Conservation (phyloP, 2,797 vertebrate genomes). For the Okamejei kenojei region DNA sequence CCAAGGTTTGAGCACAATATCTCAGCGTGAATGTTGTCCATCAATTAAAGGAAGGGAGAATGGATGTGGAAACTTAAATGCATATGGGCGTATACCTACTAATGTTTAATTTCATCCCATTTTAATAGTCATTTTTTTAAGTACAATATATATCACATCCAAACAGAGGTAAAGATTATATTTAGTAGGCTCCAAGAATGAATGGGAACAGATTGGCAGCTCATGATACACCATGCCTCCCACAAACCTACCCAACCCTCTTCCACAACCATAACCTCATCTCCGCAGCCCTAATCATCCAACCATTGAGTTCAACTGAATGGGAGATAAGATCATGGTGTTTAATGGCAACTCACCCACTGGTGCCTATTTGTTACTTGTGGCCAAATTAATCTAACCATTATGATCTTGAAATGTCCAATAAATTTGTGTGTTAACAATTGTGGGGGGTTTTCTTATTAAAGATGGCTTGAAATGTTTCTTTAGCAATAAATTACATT, state of each 20-base stretch:
- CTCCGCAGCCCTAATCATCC: neutral
- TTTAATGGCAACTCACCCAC: neutral
- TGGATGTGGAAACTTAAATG: neutral
- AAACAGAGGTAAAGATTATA: neutral
- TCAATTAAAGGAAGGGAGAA: neutral
- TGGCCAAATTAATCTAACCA: neutral
- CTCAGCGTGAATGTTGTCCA: neutral
- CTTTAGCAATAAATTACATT: neutral
- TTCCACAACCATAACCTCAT: too few species aligned
- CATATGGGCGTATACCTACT: neutral
- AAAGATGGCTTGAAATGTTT: neutral
- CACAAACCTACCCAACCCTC: too few species aligned
- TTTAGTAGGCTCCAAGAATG: neutral
- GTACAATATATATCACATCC: neutral
- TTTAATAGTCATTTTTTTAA: neutral
- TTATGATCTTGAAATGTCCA: neutral
- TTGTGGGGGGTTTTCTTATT: neutral
- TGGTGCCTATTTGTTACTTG: neutral
- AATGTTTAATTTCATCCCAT: neutral
- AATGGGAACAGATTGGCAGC: neutral
- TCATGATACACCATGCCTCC: neutral
- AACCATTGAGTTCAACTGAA: neutral
- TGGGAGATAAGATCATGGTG: neutral
- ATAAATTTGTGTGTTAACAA: too few species aligned
- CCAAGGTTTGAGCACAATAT: neutral